Evolutionary conservation across 2,797 vertebrate genomes (phyloP).

Genomic region (Cyclopterus lumpus): DNA sequence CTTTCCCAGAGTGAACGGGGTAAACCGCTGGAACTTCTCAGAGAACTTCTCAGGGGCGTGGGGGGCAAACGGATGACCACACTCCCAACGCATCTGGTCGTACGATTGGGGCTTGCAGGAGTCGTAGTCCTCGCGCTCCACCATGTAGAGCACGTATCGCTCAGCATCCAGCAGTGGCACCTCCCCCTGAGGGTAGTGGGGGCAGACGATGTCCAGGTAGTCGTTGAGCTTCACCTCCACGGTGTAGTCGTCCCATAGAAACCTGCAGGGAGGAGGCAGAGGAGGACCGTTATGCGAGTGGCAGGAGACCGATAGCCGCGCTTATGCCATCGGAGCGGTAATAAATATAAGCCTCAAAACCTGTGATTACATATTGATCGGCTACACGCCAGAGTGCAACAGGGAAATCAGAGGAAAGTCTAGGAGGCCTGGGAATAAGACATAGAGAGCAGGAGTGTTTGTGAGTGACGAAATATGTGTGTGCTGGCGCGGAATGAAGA

Average conservation of each 20-base stretch:
- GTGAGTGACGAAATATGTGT: constrained; percentile 30
- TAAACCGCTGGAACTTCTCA: constrained; percentile 96
- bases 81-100: constrained; percentile 95
- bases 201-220: constrained; percentile 96
- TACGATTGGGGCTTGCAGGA: constrained; percentile 90
- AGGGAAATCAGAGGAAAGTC: constrained; percentile 83
- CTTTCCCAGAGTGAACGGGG: constrained; percentile 92
- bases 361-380: constrained; percentile 80
- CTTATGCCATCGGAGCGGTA: constrained; percentile 50
- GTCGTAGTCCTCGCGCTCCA: constrained; percentile 87
- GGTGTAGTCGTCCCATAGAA: constrained; percentile 82
- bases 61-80: constrained; percentile 88
- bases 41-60: constrained; percentile 93
- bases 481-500: constrained; percentile 49
- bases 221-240: constrained; percentile 91
- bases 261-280: constrained; percentile 76
- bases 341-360: constrained; percentile 74
- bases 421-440: constrained; percentile 35
- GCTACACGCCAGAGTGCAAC: constrained; percentile 50
- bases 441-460: constrained; percentile 30
- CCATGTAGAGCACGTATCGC: constrained; percentile 93
- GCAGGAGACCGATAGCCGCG: constrained; percentile 61
- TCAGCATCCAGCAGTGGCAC: constrained; percentile 84
- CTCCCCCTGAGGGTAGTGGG: constrained; percentile 89
- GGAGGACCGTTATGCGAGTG: constrained; percentile 41